phyloP scores from a whole-genome alignment of 2,113 vertebrate genomes.

The Grammomys dolichurus region DNA sequence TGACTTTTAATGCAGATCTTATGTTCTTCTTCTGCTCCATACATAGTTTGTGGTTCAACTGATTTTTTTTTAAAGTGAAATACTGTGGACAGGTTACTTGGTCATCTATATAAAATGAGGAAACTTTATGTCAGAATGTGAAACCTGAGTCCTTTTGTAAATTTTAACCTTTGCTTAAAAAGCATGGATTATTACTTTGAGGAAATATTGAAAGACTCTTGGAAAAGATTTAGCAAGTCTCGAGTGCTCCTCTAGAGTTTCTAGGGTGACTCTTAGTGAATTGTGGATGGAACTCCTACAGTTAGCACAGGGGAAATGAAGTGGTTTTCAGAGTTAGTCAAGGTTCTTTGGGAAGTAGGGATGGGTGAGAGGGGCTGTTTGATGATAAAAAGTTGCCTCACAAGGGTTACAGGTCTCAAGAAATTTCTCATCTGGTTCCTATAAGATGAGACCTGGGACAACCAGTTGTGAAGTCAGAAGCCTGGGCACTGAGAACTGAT shows the following conservation, averaged over 20 bases:
- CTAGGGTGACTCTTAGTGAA: background rate
- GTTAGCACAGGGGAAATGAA: background rate
- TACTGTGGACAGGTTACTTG: background rate
- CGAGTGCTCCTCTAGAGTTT: background rate
- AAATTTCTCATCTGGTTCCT: background rate
- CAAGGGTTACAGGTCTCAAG: background rate
- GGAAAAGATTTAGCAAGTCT: background rate
- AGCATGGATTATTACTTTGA: background rate
- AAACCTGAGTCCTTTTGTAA: background rate
- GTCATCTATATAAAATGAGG: background rate
- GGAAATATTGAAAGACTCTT: background rate
- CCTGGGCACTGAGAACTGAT: no score
- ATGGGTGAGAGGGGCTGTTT: background rate
- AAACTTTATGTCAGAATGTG: background rate
- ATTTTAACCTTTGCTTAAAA: background rate
- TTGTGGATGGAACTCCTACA: background rate
- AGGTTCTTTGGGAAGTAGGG: background rate
- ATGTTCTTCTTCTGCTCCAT: background rate
- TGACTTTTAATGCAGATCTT: background rate
- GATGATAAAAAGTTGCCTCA: background rate
- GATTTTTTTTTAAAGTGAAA: background rate
- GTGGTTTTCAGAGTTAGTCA: background rate
- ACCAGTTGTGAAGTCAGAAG: background rate
- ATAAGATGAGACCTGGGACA: no score
- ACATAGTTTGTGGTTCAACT: background rate